A percentile compares a stretch with the other conserved stretches of the same genome.
Evolutionary conservation across 1,140 invertebrate genomes (phyloP).

Genomic region (Homarus americanus): DNA sequence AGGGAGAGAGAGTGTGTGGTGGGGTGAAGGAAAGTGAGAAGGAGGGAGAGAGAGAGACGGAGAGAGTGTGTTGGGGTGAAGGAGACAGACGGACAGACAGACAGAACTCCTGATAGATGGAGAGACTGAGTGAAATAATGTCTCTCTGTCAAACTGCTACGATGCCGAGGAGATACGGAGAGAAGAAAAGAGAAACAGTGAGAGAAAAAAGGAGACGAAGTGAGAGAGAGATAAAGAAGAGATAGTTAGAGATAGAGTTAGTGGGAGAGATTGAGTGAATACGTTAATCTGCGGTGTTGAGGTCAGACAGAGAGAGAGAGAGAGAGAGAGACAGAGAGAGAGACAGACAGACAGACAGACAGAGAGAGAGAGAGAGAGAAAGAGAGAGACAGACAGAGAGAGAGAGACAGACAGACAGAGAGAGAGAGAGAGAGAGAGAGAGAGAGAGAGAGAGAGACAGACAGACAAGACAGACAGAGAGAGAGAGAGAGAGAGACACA

Average conservation of each 20-base stretch:
- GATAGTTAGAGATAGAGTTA: too few relatives aligned
- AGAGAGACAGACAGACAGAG: constrained; percentile 3
- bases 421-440: neutral
- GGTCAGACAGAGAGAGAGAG: constrained; percentile 4
- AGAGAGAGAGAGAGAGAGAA: constrained; percentile 21
- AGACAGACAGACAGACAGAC: neutral
- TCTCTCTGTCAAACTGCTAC: too few relatives aligned
- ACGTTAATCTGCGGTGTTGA: too few relatives aligned
- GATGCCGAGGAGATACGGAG: too few relatives aligned
- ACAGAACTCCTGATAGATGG: neutral
- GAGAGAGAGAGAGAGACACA: too few relatives aligned
- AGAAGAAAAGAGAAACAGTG: too few relatives aligned
- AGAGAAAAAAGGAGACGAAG: too few relatives aligned
- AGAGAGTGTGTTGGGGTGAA: neutral
- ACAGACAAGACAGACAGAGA: too few relatives aligned
- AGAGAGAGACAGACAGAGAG: constrained; percentile 10
- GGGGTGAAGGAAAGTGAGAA: too few relatives aligned
- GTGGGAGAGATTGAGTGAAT: too few relatives aligned
- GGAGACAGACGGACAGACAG: neutral
- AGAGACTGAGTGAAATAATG: neutral
- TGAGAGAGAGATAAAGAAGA: too few relatives aligned
- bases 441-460: too few relatives aligned
- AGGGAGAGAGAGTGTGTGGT: neutral
- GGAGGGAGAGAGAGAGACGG: neutral
- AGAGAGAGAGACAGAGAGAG: neutral